Evolutionary conservation across 2,888 invertebrate species (phyloP), one percentile per base, ranked within the genome.

Genomic region (Caenorhabditis sp.): DNA sequence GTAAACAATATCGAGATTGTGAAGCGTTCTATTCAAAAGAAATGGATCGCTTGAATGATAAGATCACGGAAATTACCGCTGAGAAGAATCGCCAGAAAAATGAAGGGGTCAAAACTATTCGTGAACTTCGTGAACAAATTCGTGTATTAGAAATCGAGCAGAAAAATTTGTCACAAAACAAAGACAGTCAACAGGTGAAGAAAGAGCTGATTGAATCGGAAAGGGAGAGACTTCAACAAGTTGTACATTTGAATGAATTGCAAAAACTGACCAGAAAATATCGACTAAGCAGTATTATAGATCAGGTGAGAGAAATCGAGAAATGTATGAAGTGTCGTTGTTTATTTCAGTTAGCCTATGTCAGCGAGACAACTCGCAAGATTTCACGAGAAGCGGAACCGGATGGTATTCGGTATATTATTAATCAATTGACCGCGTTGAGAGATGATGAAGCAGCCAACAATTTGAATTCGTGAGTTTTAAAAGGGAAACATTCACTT

Each of bases 251-350:
- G 66, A 65, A 77, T 8, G 87, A 88, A 63, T 81, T 87, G 10
- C 85, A 86, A 63, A 85, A 86, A 58, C 70, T 87, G 19, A 86
- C 87, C 36, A 75, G 87, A 55, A 87, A 87, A 63, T 87, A 87
- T 69, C 82, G 87, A 50, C 55, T 87, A 58, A 81, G 84, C 50
- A 82, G 85, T 50, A 81, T 88, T n/a, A 82, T 86, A 31, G 87
- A 88, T 53, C 84, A 84, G 73, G 81, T 84, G 17, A 23, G 43
- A 23, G 26, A 31, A 4, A 31, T 6, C 31, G 31, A n/a, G n/a
- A n/a, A n/a, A n/a, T 31, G 4, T 31, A 10, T 31, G 10, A 31
- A 10, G 31, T 4, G 4, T 36, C 17, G 27, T n/a, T 62, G 27
- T 49, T 24, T n/a, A 2, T 67, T 73, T 21, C 59, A 79, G 67